A percentile compares a stretch with the other conserved stretches of the same genome.
Conservation (phyloP, 2,797 vertebrate genomes). For the Sebastes reedi region DNA sequence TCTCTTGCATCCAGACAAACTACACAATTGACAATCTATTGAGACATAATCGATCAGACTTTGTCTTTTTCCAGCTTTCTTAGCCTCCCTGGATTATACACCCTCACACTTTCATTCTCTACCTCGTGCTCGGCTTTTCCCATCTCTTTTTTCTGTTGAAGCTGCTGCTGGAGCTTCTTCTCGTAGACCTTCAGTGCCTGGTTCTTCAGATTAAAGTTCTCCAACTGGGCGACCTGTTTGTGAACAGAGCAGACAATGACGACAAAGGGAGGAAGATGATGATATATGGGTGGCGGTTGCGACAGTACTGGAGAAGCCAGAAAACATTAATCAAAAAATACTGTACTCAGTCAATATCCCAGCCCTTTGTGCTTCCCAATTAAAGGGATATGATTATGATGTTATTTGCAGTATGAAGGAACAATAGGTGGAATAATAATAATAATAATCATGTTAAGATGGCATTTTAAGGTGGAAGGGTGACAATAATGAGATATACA, state of each 20-base stretch:
- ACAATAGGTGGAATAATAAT: no score
- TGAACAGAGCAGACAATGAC: background rate
- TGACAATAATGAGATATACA: background rate
- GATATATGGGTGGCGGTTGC: background rate
- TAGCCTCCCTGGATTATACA: background rate
- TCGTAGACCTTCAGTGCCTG: constrained; percentile 30
- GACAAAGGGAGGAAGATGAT: background rate
- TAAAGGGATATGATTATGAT: background rate
- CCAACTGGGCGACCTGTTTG: constrained; percentile 50
- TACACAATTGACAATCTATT: background rate
- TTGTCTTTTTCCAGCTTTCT: background rate
- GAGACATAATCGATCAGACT: background rate
- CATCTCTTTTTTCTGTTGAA: constrained; percentile 48
- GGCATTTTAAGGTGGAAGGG: background rate
- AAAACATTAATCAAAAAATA: background rate
- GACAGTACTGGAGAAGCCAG: background rate
- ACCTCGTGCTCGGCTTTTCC: constrained; percentile 49
- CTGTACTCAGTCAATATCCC: background rate
- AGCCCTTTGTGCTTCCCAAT: background rate
- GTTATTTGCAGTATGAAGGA: background rate
- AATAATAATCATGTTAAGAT: background rate
- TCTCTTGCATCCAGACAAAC: background rate
- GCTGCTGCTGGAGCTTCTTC: constrained; percentile 65
- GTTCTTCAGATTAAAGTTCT: constrained; percentile 54
- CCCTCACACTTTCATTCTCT: background rate